Percentiles rank a stretch among this genome's conserved stretches.
These are phyloP conservation scores for Erithacus rubecula DNA, from an alignment of 2,797 vertebrate species.

Conservation along the genomic window DNA sequence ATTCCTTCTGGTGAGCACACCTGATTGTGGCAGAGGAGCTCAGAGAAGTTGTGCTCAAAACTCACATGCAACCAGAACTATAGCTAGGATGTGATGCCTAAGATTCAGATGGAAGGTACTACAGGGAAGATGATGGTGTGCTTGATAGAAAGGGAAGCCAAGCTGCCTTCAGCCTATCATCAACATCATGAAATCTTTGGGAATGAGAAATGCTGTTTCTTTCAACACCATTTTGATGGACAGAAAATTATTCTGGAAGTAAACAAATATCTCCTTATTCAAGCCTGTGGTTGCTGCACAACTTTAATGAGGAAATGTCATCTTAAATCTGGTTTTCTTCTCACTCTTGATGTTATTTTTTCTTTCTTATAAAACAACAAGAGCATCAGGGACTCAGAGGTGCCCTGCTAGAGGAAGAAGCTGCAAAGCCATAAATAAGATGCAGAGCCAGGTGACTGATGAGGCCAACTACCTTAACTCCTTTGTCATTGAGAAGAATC, in stretches of 20 bases:
- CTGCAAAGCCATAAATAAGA: background rate
- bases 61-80: background rate
- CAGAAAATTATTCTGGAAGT: background rate
- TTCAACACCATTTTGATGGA: background rate
- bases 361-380: background rate
- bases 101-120: background rate
- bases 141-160: background rate
- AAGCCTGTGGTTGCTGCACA: background rate
- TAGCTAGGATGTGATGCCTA: background rate
- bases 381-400: background rate
- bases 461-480: background rate
- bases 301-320: background rate
- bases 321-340: background rate
- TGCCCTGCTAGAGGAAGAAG: background rate
- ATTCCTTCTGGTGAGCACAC: background rate
- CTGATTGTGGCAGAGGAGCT: fast-evolving
- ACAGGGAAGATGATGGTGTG: background rate
- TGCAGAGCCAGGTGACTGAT: background rate
- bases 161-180: background rate
- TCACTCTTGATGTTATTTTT: background rate
- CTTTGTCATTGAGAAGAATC: background rate
- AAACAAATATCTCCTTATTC: background rate
- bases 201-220: background rate
- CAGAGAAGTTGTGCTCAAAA: background rate
- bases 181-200: background rate